Evolutionary conservation across 2,888 invertebrate genomes (phyloP).

Genomic region (Lissocephala sabroskyi): DNA sequence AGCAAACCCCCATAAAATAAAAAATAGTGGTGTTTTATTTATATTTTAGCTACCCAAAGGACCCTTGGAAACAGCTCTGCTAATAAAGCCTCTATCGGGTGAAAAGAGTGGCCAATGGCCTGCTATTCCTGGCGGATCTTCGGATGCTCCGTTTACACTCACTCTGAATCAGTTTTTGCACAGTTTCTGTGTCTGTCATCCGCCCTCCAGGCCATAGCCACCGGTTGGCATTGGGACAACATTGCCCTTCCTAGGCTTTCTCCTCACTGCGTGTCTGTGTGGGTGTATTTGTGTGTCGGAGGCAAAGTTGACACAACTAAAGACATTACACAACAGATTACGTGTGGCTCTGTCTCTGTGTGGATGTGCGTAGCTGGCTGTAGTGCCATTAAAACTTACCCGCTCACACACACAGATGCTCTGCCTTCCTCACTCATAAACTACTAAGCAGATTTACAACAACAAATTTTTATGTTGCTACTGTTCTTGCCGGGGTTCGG

Average conservation of each 20-base stretch:
- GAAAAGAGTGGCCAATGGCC: too few relatives aligned
- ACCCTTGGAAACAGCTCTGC: too few relatives aligned
- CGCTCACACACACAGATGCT: neutral
- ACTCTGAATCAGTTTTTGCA: conserved; percentile 52
- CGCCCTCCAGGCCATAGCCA: too few relatives aligned
- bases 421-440: conserved; percentile 38
- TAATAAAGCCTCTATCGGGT: too few relatives aligned
- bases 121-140: too few relatives aligned
- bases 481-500: conserved; percentile 21
- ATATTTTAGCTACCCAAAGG: too few relatives aligned
- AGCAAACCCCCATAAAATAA: too few relatives aligned
- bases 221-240: neutral
- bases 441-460: conserved; percentile 57
- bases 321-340: conserved; percentile 69
- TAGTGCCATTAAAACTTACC: neutral
- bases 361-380: conserved; percentile 9
- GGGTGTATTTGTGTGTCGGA: conserved; percentile 11
- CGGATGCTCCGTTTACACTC: too few relatives aligned
- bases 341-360: conserved; percentile 36
- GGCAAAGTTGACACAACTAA: conserved; percentile 67
- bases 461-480: conserved; percentile 65
- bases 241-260: too few relatives aligned
- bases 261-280: too few relatives aligned
- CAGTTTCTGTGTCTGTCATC: conserved; percentile 1
- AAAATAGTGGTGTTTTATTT: too few relatives aligned